Evolutionary conservation across 2,888 invertebrate species (phyloP), one percentile per base, ranked within the genome.

Genomic region (Gandaritis pyraliata): DNA sequence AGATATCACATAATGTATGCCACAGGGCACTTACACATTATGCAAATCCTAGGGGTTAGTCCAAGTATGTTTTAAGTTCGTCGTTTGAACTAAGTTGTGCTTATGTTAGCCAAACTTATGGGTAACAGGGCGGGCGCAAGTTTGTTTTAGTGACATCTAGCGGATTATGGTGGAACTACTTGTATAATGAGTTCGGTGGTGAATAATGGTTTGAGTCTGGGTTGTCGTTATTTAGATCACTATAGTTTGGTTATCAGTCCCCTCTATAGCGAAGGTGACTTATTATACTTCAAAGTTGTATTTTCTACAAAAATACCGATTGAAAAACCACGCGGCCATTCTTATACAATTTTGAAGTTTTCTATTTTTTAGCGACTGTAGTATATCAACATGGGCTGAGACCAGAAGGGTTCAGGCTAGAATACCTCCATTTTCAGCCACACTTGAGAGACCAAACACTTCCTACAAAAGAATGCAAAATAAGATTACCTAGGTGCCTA

Each of bases 131-230:
- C 36, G 23, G 45, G 52, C 47, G 23, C 50, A 63, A 64, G 63
- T 68, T 68, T 61, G 68, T 64, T 66, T 59, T 58, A 55, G 61
- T 41, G 65, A 61, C 68, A 68, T 68, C 68, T 68, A 65, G 55
- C 66, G 68, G 68, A 64, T 66, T 66, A 60, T 49, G 45, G 15
- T 23, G 30, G 61, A 57, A 63, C 61, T 61, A 54, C 47, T 43
- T 39, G 58, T 47, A 57, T 59, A 60, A 64, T 56, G 55, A 59
- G 51, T 50, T 50, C 33, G 36, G 8, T 38, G 39, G 10, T 50
- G 58, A 55, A 55, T 58, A 49, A 56, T 57, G 52, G 47, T 39
- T 33, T 49, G 48, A 51, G 50, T 55, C 50, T 46, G 10, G 48
- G 41, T 41, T 38, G 48, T 47, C 61, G 50, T 45, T 58, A 54